A percentile compares a stretch with the other conserved stretches of the same genome.
phyloP scores from a whole-genome alignment of 2,113 vertebrate genomes.

The Petrocephalus microphthalmus region DNA sequence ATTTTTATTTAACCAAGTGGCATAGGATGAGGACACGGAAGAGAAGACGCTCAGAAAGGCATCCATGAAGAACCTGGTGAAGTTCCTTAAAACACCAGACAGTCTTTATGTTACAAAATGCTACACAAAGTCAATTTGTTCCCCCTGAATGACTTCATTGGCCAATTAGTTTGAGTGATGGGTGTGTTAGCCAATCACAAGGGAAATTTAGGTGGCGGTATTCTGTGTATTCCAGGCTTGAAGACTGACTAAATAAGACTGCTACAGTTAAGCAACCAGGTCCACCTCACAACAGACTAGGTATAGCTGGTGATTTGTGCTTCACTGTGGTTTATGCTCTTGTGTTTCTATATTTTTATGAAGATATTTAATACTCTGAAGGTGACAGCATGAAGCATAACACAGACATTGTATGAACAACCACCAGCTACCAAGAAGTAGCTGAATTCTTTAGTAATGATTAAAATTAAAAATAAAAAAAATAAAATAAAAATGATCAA shows the following conservation, averaged over 20 bases:
- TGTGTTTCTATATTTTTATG: not conserved
- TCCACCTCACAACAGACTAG: not conserved
- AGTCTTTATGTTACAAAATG: not conserved
- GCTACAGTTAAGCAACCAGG: not conserved
- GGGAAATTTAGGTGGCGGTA: not conserved
- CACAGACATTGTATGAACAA: not conserved
- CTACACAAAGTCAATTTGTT: not conserved
- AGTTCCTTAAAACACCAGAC: not conserved
- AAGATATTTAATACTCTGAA: not conserved
- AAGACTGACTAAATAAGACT: not conserved
- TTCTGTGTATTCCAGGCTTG: not conserved
- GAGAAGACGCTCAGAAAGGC: not conserved
- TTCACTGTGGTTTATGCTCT: not conserved
- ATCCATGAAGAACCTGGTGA: not conserved
- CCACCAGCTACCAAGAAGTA: not conserved
- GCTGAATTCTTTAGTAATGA: not conserved
- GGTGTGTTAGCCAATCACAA: not conserved
- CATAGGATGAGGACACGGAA: not conserved
- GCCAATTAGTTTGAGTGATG: not conserved
- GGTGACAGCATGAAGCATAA: not conserved
- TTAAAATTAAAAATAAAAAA: too few species aligned
- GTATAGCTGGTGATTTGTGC: not conserved
- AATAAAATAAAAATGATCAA: too few species aligned
- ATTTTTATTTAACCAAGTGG: not conserved
- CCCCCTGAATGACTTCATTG: not conserved